Evolutionary conservation across 2,797 vertebrate species (phyloP).

Genomic region (Miichthys miiuy): DNA sequence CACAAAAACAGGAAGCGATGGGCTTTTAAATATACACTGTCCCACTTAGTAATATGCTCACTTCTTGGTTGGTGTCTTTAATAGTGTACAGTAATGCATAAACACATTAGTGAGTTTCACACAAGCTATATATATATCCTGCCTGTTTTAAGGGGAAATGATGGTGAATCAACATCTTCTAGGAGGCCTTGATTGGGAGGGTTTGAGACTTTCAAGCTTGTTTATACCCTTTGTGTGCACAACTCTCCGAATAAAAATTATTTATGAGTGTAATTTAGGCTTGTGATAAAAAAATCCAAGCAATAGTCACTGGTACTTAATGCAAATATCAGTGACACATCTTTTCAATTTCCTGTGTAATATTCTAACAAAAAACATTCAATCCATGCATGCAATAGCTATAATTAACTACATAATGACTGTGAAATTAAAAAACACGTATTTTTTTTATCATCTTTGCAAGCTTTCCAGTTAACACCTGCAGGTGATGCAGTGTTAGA

Average conservation of each 20-base stretch:
- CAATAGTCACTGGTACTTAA: not conserved
- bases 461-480: conserved; percentile 21
- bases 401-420: not conserved
- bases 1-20: conserved; percentile 55
- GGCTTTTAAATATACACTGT: conserved; percentile 36
- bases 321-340: conserved; percentile 3
- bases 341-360: conserved; percentile 17
- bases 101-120: conserved; percentile 34
- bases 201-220: not conserved
- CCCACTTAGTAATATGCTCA: conserved; percentile 47
- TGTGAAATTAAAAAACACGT: not conserved
- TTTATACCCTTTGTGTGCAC: not conserved
- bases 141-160: conserved; percentile 18
- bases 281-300: not conserved
- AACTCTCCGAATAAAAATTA: not conserved
- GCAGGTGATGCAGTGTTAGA: conserved; percentile 22
- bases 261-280: not conserved
- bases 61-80: conserved; percentile 55
- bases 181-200: not conserved
- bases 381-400: not conserved
- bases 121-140: not conserved
- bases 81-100: conserved; percentile 32
- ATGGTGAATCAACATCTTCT: conserved; percentile 12
- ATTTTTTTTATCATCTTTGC: not conserved
- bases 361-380: not conserved